These are phyloP conservation scores for Andrena bucephala DNA, from an alignment of 2,888 invertebrate species.

Conservation along the genomic window DNA sequence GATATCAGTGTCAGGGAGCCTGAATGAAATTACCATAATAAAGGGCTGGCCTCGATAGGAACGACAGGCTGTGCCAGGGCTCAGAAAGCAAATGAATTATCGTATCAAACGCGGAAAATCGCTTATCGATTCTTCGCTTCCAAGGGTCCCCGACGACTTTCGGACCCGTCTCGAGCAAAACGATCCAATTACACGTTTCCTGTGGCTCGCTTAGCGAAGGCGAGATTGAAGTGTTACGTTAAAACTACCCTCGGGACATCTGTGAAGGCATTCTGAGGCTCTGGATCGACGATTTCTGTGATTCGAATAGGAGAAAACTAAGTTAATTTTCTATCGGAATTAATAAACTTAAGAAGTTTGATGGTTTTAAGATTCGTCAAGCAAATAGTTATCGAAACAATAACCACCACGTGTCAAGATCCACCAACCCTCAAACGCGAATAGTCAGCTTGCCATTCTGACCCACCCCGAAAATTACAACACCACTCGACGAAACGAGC, in stretches of 20 bases:
- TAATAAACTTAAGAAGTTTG: neutral
- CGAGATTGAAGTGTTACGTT: neutral
- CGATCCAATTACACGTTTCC: constrained; percentile 40
- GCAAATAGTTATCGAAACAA: too few relatives aligned
- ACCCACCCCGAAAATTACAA: neutral
- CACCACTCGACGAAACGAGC: neutral
- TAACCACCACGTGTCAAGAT: too few relatives aligned
- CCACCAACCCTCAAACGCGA: neutral
- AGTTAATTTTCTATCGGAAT: neutral
- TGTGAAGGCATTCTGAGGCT: neutral
- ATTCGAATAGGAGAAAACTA: neutral
- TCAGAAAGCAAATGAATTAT: constrained; percentile 67
- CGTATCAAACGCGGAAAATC: constrained; percentile 67
- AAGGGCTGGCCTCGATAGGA: constrained; percentile 65
- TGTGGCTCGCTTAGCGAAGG: neutral
- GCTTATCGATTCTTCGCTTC: constrained; percentile 54
- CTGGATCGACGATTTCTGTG: neutral
- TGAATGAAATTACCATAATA: constrained; percentile 83
- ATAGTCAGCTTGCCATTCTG: neutral
- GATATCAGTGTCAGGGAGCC: constrained; percentile 75
- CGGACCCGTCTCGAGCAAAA: neutral
- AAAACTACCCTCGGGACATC: neutral
- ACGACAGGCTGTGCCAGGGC: constrained; percentile 41
- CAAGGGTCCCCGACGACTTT: constrained; percentile 10
- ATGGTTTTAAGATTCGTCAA: neutral